A percentile compares a stretch with the other conserved stretches of the same genome.
phyloP scores from a whole-genome alignment of 2,797 vertebrate species.

The Clarias platycephalus region DNA sequence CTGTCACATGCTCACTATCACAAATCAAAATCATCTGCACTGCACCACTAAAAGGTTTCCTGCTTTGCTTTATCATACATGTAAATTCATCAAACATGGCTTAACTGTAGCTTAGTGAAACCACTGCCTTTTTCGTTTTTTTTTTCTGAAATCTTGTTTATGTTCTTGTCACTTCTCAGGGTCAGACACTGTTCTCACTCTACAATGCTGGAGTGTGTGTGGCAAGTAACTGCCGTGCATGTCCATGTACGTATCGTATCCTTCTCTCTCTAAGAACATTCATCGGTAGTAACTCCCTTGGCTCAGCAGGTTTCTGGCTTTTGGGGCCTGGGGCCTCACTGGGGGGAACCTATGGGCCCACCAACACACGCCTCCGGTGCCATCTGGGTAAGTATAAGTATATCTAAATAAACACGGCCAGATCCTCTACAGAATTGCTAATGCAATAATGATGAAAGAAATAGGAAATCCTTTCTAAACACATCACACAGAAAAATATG shows the following conservation, averaged over 20 bases:
- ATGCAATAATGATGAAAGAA: background rate
- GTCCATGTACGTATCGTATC: conserved; percentile 79
- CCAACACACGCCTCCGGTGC: conserved; percentile 83
- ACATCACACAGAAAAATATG: background rate
- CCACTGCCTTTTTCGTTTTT: background rate
- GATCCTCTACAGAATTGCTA: background rate
- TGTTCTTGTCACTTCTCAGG: conserved; percentile 61
- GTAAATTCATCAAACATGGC: background rate
- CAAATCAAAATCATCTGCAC: conserved; percentile 46
- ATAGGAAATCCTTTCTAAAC: background rate
- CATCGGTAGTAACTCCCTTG: conserved; percentile 83
- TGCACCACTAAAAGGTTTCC: conserved; percentile 32
- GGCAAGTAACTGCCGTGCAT: conserved; percentile 80
- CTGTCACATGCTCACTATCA: background rate
- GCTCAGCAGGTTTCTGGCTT: conserved; percentile 84
- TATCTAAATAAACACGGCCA: background rate
- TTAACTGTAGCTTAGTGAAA: background rate
- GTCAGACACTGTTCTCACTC: conserved; percentile 79
- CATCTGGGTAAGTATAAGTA: conserved; percentile 77
- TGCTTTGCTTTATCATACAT: conserved; percentile 12
- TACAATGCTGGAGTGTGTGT: conserved; percentile 82
- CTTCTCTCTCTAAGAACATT: conserved; percentile 83
- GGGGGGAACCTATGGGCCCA: conserved; percentile 83
- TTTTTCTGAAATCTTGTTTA: background rate
- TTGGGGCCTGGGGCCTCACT: conserved; percentile 80